Base-by-base conservation (phyloP, 1,140 invertebrate genomes). In the Notospermus geniculatus region DNA sequence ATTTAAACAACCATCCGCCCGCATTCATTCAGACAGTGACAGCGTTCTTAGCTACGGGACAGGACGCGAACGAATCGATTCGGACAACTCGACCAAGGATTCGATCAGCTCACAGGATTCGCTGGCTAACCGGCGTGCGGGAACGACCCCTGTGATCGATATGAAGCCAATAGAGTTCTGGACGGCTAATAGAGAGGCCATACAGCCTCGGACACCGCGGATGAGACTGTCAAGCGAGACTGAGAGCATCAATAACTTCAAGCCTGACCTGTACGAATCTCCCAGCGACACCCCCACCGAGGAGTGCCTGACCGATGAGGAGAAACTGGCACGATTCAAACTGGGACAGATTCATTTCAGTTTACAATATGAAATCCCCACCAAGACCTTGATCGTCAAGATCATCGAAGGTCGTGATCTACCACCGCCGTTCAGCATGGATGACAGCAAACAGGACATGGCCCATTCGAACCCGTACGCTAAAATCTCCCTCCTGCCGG, bases 121-220 rank as follows among this genome's bases (percentile, higher is more conserved):
- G 52, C 39, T 65, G 41, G 63, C 60, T 64, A 54, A 73, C 64
- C 58, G 63, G 41, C 70, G 65, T 28, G 59, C 59, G 9, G 70
- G 65, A 1, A 67, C 70, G 0, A 80, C 79, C n/a, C 80, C 80
- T 0, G 65, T 81, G 19, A 80, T 82, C 57, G 80, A 81, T 62
- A 79, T 81, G 74, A 80, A 78, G 53, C 80, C 80, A n/a, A 82
- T 82, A 30, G 80, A 82, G 62, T 82, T 82, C 68, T 82, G 80
- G 80, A 72, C 80, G 9, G 79, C 79, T n/a, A 78, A 74, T 62
- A 69, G 70, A 57, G 79, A 82, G 63, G 75, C 65, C 25, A 74
- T 82, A 15, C 78, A 81, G 64, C 79, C 80, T 1, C 63, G 71
- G 9, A 68, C 71, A 25, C 66, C 70, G 7, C 68, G 75, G 2